phyloP scores from a whole-genome alignment of 1,140 invertebrate genomes.

The Papilio machaon region DNA sequence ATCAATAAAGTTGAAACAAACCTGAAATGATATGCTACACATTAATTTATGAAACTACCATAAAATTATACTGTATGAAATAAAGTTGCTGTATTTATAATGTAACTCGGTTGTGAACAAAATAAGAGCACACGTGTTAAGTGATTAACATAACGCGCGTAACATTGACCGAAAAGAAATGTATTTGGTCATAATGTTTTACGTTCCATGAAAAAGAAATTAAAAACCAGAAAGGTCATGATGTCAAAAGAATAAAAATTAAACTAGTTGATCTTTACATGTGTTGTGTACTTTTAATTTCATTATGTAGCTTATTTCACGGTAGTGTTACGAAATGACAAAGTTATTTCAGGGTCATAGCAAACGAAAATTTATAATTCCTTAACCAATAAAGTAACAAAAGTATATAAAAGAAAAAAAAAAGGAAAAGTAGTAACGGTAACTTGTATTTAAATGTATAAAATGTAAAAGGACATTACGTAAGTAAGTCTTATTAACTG shows the following conservation, averaged over 20 bases:
- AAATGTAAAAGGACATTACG: background rate
- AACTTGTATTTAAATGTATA: too few relatives aligned
- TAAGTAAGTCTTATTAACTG: background rate
- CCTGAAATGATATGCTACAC: too few relatives aligned
- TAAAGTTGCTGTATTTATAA: background rate
- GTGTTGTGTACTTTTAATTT: background rate
- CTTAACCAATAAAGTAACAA: background rate
- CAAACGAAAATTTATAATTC: background rate
- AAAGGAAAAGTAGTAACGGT: background rate
- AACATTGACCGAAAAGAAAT: conserved; percentile 34
- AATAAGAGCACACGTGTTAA: conserved; percentile 26
- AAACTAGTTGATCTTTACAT: conserved; percentile 15
- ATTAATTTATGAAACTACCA: background rate
- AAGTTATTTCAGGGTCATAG: background rate
- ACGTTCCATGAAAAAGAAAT: conserved; percentile 30
- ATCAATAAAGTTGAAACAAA: background rate
- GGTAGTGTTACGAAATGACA: background rate
- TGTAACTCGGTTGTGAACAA: conserved; percentile 3
- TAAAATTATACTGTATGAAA: background rate
- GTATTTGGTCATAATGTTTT: conserved; percentile 23
- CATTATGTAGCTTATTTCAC: background rate
- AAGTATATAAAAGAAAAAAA: background rate
- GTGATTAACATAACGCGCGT: conserved; percentile 15
- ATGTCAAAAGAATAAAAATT: background rate
- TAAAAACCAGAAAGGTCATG: conserved; percentile 31